Base-by-base conservation (phyloP, 2,113 vertebrate species). In the Colius striatus region DNA sequence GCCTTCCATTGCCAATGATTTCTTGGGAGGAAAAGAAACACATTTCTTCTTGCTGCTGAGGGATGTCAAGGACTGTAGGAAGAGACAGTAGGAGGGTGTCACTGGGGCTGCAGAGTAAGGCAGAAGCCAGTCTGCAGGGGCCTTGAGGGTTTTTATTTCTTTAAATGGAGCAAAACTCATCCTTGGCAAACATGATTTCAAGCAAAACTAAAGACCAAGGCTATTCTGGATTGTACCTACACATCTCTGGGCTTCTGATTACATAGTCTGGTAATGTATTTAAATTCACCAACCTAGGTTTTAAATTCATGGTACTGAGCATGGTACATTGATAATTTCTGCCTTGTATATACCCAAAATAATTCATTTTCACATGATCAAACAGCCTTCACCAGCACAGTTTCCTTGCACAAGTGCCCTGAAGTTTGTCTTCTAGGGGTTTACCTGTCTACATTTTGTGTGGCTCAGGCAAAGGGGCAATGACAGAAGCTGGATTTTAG, bases 301-400 rank as follows among this genome's bases (percentile, higher is more conserved):
- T 47, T 38, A 48, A 41, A n/a, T 45, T 51, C 4, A 1, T 61
- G 36, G 22, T 19, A 5, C 14, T 27, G 12, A 32, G 21, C 47
- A 4, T 9, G 38, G 7, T 22, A 30, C 5, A 1, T 48, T 9
- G 5, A 1, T 5, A 41, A 10, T 25, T n/a, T 6, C 27, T 38
- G n/a, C 21, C 2, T 13, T 23, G 11, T 16, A 3, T 32, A 3
- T 26, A 47, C 36, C 20, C 15, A 9, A 6, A 72, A 53, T 22
- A 34, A 25, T 51, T 9, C 14, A 17, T 43, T 82, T 43, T 47
- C 13, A 10, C 1, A 0, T 19, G 12, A 14, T n/a, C 30, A 25
- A 13, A 13, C 43, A 57, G 25, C 51, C 30, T 15, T 55, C 19
- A 18, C 9, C 21, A 22, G 57, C 58, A 29, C n/a, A 10, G 34